Base-by-base conservation (phyloP, 2,797 vertebrate species). In the Melanotaenia trifasciata region DNA sequence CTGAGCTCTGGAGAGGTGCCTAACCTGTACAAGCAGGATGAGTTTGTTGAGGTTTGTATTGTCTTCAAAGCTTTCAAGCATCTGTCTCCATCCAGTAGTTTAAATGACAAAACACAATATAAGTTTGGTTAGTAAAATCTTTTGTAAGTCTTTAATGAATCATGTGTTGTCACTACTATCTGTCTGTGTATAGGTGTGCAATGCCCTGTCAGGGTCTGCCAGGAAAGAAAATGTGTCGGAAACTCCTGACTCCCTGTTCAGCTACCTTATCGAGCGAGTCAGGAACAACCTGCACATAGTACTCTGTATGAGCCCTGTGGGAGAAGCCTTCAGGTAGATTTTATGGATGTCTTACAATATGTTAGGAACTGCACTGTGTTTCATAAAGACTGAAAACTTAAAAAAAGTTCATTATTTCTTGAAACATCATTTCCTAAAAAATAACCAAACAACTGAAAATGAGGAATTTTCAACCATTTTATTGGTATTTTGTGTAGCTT, bases 1-100 rank as follows among this genome's bases (percentile, higher is more conserved):
- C 93, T 98, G 70, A 97, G 96, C 84, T 96, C 96, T 0, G 97
- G 96, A 62, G 96, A 97, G 82, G 96, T 97, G 67, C 96, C 96
- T 9, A 97, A 96, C 79, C 96, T 97, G 67, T 97, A 96, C 87
- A 97, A 96, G 81, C 28, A 90, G 0, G 96, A 97, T 0, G 96
- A 98, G 71, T 95, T 97, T 78, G 95, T 94, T 43, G 96, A 98
- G 96, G 96, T 97, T 30, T 33, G 87, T 84, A 20, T 59, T 33
- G 1, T 45, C 24, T 28, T 67, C 10, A 43, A 8, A 58, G 54
- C 1, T 1, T 57, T 50, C 28, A 30, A 30, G 28, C 28, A 30
- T 53, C 14, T 1, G 36, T 67, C 18, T 64, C 10, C 58, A 0
- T 51, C 16, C 61, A 1, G 35, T 22, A 43, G 1, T 70, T 30